phyloP scores from a whole-genome alignment of 2,888 invertebrate genomes.

The Stenolophus ochropezus region DNA sequence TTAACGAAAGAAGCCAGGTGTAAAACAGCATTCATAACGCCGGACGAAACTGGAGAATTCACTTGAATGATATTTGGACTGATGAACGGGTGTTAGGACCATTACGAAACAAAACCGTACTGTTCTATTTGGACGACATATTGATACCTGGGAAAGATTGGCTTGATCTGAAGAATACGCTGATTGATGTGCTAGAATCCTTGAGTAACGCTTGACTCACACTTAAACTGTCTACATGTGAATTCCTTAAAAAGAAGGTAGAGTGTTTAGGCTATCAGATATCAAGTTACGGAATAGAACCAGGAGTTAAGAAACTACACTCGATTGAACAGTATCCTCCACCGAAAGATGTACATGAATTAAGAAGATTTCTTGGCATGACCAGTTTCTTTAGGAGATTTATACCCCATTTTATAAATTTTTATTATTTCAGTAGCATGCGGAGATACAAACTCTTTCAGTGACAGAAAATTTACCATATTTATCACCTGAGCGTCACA shows the following conservation, averaged over 20 bases:
- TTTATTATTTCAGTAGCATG: slow-evolving; percentile 29
- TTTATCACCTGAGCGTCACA: neutral
- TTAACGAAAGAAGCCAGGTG: slow-evolving; percentile 54
- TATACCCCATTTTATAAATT: too few species aligned
- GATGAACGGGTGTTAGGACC: slow-evolving; percentile 63
- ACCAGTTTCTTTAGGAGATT: too few species aligned
- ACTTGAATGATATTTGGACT: slow-evolving; percentile 66
- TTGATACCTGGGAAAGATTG: slow-evolving; percentile 54
- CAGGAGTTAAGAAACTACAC: too few species aligned
- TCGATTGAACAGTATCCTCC: too few species aligned
- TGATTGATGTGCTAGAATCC: neutral
- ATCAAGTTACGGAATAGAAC: too few species aligned
- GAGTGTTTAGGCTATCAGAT: too few species aligned
- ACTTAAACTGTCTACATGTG: too few species aligned
- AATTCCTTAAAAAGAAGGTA: too few species aligned
- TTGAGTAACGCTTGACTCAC: too few species aligned
- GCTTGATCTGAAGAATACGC: neutral
- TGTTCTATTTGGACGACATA: slow-evolving; percentile 65
- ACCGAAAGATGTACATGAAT: too few species aligned
- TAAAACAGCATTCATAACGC: slow-evolving; percentile 67
- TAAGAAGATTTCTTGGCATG: too few species aligned
- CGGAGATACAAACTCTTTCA: neutral
- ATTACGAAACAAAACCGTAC: slow-evolving; percentile 61
- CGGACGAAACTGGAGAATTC: slow-evolving; percentile 66
- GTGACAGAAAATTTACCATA: neutral